Conservation (phyloP, 2,888 invertebrate species). For the Lomographa bimaculata region DNA sequence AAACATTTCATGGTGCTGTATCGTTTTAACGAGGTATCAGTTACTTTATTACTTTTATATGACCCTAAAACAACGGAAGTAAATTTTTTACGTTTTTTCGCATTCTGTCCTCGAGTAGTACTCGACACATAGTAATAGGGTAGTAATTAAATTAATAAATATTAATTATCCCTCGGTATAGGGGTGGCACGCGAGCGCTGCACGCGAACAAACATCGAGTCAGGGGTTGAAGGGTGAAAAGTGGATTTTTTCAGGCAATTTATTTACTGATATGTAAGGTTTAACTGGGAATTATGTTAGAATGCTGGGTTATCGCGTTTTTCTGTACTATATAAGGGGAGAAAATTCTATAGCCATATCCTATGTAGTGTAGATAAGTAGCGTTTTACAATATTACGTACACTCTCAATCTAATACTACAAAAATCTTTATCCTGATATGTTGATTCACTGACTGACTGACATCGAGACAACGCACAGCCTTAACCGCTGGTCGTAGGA, state of each 20-base stretch:
- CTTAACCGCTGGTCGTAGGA: too few species aligned
- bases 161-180: conserved; percentile 57
- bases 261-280: conserved; percentile 21
- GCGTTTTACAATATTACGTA: too few species aligned
- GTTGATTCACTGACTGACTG: too few species aligned
- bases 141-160: conserved; percentile 70
- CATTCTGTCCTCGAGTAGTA: conserved; percentile 27
- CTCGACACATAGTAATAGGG: conserved; percentile 43
- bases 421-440: too few species aligned
- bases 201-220: conserved; percentile 39
- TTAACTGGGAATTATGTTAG: conserved; percentile 5
- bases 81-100: conserved; percentile 24
- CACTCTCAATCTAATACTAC: too few species aligned
- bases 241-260: conserved; percentile 32
- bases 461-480: too few species aligned
- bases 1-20: too few species aligned
- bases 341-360: too few species aligned
- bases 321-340: too few species aligned
- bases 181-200: conserved; percentile 44
- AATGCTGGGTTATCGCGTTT: conserved; percentile 3
- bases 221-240: conserved; percentile 27
- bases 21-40: too few species aligned
- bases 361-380: too few species aligned
- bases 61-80: conserved; percentile 3
- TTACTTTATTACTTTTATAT: too few species aligned